Evolutionary conservation across 2,797 vertebrate species (phyloP).

Genomic region (Decapterus maruadsi): DNA sequence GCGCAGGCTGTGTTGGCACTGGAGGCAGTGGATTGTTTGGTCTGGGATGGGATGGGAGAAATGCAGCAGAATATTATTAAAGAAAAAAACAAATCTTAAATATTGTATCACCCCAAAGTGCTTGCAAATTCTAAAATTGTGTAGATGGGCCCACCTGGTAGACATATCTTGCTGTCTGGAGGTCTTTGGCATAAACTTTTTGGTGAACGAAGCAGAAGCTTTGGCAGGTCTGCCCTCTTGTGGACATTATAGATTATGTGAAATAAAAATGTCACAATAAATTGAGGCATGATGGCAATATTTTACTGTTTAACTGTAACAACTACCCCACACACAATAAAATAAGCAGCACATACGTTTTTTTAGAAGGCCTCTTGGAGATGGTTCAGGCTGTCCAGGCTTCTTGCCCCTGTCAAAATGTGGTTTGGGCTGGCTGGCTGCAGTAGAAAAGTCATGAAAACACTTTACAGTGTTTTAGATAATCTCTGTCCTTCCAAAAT

Average conservation of each 20-base stretch:
- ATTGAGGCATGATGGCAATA: background rate
- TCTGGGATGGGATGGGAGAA: conserved; percentile 24
- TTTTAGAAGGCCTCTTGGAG: conserved; percentile 10
- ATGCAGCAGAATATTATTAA: background rate
- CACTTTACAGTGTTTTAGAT: background rate
- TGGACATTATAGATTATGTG: conserved; percentile 47
- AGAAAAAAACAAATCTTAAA: background rate
- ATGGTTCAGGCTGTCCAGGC: background rate
- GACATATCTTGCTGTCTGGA: background rate
- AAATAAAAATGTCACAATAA: background rate
- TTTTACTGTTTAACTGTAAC: background rate
- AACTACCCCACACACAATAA: background rate
- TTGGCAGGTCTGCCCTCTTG: conserved; percentile 59
- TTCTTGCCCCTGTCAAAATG: conserved; percentile 29
- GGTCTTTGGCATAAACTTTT: background rate
- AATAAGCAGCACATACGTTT: conserved; percentile 35
- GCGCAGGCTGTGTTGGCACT: background rate
- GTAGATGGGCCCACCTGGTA: conserved; percentile 29
- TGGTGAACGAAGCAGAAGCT: background rate
- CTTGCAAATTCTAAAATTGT: background rate
- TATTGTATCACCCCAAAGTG: background rate
- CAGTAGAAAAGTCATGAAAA: background rate
- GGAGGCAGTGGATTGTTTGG: background rate
- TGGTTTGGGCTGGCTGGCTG: background rate
- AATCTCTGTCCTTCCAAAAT: background rate